Percentiles rank a stretch among this genome's conserved stretches.
These are phyloP conservation scores for Solenopsis fugax DNA, from an alignment of 1,140 invertebrate species.

Conservation along the genomic window DNA sequence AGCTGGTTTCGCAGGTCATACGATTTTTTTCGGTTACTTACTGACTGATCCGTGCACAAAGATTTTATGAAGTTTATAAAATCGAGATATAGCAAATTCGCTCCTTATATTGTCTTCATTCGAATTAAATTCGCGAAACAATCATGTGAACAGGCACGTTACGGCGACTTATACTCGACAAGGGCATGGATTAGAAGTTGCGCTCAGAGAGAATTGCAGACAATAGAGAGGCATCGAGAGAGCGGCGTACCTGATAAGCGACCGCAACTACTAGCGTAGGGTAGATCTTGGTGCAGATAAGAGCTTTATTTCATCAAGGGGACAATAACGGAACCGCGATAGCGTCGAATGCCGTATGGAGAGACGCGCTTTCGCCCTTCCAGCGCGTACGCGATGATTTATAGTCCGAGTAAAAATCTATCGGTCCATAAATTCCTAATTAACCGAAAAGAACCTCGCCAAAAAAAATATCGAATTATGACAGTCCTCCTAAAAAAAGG, in stretches of 20 bases:
- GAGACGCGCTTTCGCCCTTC: slow-evolving; percentile 18
- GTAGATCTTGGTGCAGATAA: slow-evolving; percentile 76
- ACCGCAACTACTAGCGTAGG: slow-evolving; percentile 73
- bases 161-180: slow-evolving; percentile 72
- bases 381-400: slow-evolving; percentile 67
- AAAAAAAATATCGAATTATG: not conserved
- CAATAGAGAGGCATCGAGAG: slow-evolving; percentile 40
- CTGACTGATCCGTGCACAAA: too few species aligned
- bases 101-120: not conserved
- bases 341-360: slow-evolving; percentile 64
- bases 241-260: slow-evolving; percentile 39
- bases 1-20: too few species aligned
- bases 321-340: slow-evolving; percentile 76
- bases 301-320: slow-evolving; percentile 78
- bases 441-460: not conserved
- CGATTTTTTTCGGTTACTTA: too few species aligned
- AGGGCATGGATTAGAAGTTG: slow-evolving; percentile 64
- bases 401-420: slow-evolving; percentile 59
- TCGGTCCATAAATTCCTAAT: slow-evolving; percentile 20
- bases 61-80: not conserved
- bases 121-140: slow-evolving; percentile 28
- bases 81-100: not conserved
- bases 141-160: slow-evolving; percentile 64
- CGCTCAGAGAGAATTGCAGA: slow-evolving; percentile 37
- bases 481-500: not conserved